A percentile compares a stretch with the other conserved stretches of the same genome.
phyloP scores from a whole-genome alignment of 2,888 invertebrate species.

The Limulus polyphemus region DNA sequence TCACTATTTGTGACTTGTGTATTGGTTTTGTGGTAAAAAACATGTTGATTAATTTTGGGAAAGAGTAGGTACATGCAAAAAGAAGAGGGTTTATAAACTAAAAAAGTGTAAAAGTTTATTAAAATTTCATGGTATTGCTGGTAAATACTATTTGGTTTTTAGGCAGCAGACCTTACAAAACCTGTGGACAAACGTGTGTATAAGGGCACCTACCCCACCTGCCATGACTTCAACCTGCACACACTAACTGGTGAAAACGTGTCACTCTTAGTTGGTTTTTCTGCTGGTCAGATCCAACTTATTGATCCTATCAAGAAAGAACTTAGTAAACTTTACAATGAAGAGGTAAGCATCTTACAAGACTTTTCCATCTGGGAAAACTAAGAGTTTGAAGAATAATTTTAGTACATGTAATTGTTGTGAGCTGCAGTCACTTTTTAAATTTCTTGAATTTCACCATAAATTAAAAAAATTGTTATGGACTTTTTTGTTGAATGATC shows the following conservation, averaged over 20 bases:
- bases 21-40: no score
- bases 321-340: slow-evolving; percentile 90
- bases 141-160: slow-evolving; percentile 28
- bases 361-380: neutral
- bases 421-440: no score
- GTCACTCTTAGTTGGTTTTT: slow-evolving; percentile 88
- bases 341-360: slow-evolving; percentile 48
- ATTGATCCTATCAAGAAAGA: slow-evolving; percentile 96
- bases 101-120: no score
- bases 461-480: no score
- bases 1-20: no score
- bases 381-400: no score
- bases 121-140: neutral
- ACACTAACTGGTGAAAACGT: slow-evolving; percentile 71
- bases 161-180: slow-evolving; percentile 90
- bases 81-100: no score
- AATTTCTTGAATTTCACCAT: no score
- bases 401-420: no score
- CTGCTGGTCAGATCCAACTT: slow-evolving; percentile 94
- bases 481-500: no score
- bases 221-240: slow-evolving; percentile 90
- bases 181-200: slow-evolving; percentile 97
- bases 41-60: no score
- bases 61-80: no score
- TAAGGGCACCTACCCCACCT: slow-evolving; percentile 97